Conservation (phyloP, 2,888 invertebrate genomes). For the Copidosoma aretas region DNA sequence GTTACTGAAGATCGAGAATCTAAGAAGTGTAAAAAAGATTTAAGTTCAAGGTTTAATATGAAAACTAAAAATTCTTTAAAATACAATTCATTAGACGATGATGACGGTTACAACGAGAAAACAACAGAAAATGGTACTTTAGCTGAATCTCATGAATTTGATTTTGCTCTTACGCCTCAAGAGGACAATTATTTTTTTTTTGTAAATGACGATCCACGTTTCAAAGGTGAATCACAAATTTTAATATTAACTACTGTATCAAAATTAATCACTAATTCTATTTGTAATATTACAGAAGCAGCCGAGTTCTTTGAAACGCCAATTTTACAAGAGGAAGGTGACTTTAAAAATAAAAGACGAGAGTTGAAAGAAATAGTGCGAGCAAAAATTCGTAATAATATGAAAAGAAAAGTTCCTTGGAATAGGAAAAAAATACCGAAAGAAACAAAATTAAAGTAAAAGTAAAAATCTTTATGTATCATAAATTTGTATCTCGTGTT, state of each 20-base stretch:
- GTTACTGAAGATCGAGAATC: background rate
- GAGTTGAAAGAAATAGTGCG: background rate
- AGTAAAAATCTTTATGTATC: background rate
- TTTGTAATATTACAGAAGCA: background rate
- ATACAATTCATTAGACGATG: background rate
- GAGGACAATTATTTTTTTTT: background rate
- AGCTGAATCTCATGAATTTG: background rate
- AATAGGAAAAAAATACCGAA: background rate
- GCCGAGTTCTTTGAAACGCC: background rate
- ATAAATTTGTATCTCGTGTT: background rate
- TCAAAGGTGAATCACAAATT: background rate
- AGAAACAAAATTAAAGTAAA: background rate
- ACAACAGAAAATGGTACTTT: background rate
- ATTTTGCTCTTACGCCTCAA: background rate
- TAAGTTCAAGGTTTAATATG: background rate
- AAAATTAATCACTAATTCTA: background rate
- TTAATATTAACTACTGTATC: background rate
- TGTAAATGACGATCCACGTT: background rate
- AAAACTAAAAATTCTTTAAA: constrained; percentile 2
- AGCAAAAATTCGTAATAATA: background rate
- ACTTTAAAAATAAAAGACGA: background rate
- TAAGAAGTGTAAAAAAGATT: background rate
- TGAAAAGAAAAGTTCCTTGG: background rate
- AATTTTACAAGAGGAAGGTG: background rate
- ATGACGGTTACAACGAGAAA: background rate